These are phyloP conservation scores for Egretta garzetta DNA, from an alignment of 2,113 vertebrate genomes.

Conservation along the genomic window DNA sequence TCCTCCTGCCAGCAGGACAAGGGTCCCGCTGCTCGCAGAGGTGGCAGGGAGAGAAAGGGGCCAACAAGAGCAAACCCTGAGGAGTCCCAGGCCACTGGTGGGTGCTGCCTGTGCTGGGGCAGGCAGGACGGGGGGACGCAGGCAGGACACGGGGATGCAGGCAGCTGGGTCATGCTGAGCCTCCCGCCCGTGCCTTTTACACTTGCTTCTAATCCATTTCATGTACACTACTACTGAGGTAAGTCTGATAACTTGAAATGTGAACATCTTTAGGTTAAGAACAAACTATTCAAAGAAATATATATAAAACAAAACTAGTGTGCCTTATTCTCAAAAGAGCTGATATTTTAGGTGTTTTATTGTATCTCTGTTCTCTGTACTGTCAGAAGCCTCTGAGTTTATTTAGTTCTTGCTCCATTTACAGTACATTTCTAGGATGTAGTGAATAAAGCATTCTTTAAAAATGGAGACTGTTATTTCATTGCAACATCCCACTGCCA, in stretches of 20 bases:
- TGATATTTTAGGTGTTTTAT: constrained; percentile 73
- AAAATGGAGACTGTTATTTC: constrained; percentile 46
- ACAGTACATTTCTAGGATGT: constrained; percentile 73
- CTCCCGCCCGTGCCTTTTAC: neutral
- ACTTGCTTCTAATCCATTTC: constrained; percentile 76
- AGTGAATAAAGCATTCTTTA: constrained; percentile 84
- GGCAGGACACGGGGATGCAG: neutral
- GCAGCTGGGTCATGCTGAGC: neutral
- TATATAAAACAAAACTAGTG: constrained; percentile 12
- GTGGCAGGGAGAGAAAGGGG: neutral
- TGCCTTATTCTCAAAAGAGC: constrained; percentile 77
- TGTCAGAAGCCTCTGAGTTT: constrained; percentile 70
- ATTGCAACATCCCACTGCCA: neutral
- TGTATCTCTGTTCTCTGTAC: constrained; percentile 70
- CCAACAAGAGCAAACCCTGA: neutral
- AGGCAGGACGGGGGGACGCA: neutral
- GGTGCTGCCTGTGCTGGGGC: neutral
- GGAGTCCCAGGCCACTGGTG: neutral
- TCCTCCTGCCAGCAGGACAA: neutral
- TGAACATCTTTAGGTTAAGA: constrained; percentile 82
- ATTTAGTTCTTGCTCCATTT: constrained; percentile 75
- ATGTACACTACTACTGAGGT: constrained; percentile 82
- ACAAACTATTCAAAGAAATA: constrained; percentile 77
- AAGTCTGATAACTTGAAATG: constrained; percentile 83
- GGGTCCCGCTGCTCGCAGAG: neutral